Conservation (phyloP, 1,140 invertebrate species). For the Spodoptera litura region DNA sequence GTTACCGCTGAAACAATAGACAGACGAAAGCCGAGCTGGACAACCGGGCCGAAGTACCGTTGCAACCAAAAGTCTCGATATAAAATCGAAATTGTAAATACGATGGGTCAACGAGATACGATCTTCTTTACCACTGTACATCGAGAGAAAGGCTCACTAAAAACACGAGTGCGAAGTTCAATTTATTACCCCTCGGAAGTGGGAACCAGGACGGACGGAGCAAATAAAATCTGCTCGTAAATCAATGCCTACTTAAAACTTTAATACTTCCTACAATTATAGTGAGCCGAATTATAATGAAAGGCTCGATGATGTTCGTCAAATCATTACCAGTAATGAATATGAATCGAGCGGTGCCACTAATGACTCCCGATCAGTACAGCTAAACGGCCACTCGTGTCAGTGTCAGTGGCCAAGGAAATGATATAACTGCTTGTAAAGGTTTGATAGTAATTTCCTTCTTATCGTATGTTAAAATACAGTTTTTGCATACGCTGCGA, state of each 20-base stretch:
- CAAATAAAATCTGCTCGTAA: constrained; percentile 50
- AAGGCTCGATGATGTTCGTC: constrained; percentile 37
- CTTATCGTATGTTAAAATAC: constrained; percentile 57
- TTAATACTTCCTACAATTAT: constrained; percentile 57
- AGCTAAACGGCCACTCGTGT: constrained; percentile 44
- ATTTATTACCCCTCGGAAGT: constrained; percentile 60
- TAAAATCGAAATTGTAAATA: constrained; percentile 60
- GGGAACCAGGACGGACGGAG: constrained; percentile 48
- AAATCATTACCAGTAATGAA: constrained; percentile 50
- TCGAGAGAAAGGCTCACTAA: constrained; percentile 62
- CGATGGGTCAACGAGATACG: constrained; percentile 58
- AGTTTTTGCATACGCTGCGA: constrained; percentile 59
- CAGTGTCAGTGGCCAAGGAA: constrained; percentile 47
- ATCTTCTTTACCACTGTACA: constrained; percentile 61
- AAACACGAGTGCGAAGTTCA: constrained; percentile 52
- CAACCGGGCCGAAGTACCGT: constrained; percentile 69
- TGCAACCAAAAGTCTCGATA: constrained; percentile 51
- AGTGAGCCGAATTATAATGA: constrained; percentile 42
- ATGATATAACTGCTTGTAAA: constrained; percentile 55
- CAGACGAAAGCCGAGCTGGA: constrained; percentile 34
- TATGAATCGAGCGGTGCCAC: constrained; percentile 41
- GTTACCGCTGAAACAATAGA: constrained; percentile 68
- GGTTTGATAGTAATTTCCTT: constrained; percentile 50
- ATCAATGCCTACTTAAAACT: constrained; percentile 51
- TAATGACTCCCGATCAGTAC: constrained; percentile 44